Evolutionary conservation across 2,888 invertebrate species (phyloP).

Genomic region (Eilema sororculum): DNA sequence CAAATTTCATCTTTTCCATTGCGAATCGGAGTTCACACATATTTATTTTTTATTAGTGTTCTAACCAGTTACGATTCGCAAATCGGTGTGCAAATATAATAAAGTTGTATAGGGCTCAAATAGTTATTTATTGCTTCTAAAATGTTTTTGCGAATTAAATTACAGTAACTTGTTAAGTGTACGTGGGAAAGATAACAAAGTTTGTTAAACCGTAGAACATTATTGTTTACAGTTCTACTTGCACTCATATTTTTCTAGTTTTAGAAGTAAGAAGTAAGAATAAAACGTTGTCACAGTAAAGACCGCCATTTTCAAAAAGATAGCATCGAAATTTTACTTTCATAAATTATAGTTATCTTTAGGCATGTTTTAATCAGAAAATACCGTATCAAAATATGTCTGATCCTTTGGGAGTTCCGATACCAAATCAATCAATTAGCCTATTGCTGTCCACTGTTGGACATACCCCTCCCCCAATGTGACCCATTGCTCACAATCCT

Average conservation of each 20-base stretch:
- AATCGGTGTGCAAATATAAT: constrained; percentile 27
- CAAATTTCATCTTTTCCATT: constrained; percentile 45
- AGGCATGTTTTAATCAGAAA: background rate
- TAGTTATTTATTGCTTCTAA: background rate
- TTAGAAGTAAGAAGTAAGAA: no score
- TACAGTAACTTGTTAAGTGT: background rate
- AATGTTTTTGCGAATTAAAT: constrained; percentile 5
- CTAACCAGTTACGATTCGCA: constrained; percentile 14
- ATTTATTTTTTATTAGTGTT: constrained; percentile 37
- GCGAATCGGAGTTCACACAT: constrained; percentile 46
- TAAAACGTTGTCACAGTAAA: no score
- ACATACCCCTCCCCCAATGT: no score
- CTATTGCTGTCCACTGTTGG: no score
- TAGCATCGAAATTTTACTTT: no score
- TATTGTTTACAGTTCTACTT: background rate
- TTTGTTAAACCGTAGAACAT: background rate
- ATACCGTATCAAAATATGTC: background rate
- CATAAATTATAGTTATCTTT: no score
- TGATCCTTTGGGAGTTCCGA: no score
- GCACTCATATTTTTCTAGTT: background rate
- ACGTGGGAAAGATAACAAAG: background rate
- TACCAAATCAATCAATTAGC: no score
- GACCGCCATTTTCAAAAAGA: no score
- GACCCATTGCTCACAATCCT: no score
- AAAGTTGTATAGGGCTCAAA: constrained; percentile 21